Evolutionary conservation across 2,888 invertebrate species (phyloP).

Genomic region (Drosophila maculinotata): DNA sequence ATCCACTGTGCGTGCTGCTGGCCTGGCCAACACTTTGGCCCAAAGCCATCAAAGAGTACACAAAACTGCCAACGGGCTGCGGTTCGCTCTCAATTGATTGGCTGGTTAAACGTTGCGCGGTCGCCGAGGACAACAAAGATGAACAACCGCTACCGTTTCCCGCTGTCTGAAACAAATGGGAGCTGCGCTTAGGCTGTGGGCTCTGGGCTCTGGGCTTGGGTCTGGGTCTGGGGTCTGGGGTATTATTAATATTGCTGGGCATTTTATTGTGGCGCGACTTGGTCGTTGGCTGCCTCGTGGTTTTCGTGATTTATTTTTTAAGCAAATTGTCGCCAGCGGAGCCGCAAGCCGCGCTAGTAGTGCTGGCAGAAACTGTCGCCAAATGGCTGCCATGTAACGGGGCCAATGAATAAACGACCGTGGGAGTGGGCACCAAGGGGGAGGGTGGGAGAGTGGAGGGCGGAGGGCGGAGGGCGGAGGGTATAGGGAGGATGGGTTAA

Average conservation of each 20-base stretch:
- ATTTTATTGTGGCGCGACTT: constrained; percentile 65
- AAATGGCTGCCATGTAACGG: constrained; percentile 77
- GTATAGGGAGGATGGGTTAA: constrained; percentile 7
- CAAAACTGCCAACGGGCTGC: constrained; percentile 5
- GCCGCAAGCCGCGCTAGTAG: constrained; percentile 33
- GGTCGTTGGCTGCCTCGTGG: constrained; percentile 59
- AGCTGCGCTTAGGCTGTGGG: not conserved
- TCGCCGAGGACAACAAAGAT: constrained; percentile 18
- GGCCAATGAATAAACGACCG: constrained; percentile 66
- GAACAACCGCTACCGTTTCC: constrained; percentile 36
- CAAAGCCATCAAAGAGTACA: constrained; percentile 10
- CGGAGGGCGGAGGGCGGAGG: constrained; percentile 4
- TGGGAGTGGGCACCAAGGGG: constrained; percentile 49
- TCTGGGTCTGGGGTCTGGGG: constrained; percentile 4
- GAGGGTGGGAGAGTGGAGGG: constrained; percentile 1
- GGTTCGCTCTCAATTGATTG: constrained; percentile 33
- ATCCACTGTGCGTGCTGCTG: constrained; percentile 28
- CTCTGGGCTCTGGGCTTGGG: not conserved
- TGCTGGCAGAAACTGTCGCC: constrained; percentile 77
- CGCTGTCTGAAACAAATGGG: constrained; percentile 35
- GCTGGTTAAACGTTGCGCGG: constrained; percentile 22
- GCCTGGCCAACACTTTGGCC: constrained; percentile 16
- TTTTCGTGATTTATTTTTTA: constrained; percentile 83
- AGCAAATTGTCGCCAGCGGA: constrained; percentile 80
- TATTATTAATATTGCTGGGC: constrained; percentile 69